A percentile compares a stretch with the other conserved stretches of the same genome.
Conservation (phyloP, 2,113 vertebrate genomes). For the Elgaria multicarinata region DNA sequence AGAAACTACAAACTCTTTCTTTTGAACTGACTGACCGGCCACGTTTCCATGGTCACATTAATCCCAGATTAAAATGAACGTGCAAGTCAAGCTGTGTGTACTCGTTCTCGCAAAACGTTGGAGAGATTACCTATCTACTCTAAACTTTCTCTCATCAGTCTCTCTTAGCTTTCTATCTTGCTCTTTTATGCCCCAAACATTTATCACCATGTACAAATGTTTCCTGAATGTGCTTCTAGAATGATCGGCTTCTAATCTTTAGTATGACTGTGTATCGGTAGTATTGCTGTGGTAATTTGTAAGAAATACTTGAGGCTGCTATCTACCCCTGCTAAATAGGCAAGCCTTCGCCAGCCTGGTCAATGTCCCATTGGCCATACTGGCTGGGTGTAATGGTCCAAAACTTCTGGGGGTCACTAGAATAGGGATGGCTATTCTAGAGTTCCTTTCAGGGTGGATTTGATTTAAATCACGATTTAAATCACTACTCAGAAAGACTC, state of each 20-base stretch:
- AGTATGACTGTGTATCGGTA: no score
- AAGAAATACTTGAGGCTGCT: not conserved
- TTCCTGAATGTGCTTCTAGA: not conserved
- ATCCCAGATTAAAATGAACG: conserved; percentile 35
- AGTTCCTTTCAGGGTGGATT: no score
- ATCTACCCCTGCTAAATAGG: not conserved
- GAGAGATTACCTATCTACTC: not conserved
- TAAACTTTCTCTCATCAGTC: not conserved
- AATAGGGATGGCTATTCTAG: not conserved
- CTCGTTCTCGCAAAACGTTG: not conserved
- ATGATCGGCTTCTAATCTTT: not conserved
- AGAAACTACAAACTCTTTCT: not conserved
- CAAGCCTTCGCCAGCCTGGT: not conserved
- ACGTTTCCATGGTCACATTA: conserved; percentile 29
- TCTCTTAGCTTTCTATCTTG: not conserved
- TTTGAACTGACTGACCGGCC: conserved; percentile 1
- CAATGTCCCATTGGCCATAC: no score
- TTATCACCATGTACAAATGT: not conserved
- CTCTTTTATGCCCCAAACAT: not conserved
- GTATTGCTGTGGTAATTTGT: not conserved
- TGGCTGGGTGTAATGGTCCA: no score
- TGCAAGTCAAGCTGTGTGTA: conserved; percentile 1
- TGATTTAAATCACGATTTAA: no score
- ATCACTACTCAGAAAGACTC: no score
- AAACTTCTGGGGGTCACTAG: no score